Percentiles rank a stretch among this genome's conserved stretches.
Evolutionary conservation across 2,888 invertebrate species (phyloP).

Genomic region (Eledone cirrhosa): DNA sequence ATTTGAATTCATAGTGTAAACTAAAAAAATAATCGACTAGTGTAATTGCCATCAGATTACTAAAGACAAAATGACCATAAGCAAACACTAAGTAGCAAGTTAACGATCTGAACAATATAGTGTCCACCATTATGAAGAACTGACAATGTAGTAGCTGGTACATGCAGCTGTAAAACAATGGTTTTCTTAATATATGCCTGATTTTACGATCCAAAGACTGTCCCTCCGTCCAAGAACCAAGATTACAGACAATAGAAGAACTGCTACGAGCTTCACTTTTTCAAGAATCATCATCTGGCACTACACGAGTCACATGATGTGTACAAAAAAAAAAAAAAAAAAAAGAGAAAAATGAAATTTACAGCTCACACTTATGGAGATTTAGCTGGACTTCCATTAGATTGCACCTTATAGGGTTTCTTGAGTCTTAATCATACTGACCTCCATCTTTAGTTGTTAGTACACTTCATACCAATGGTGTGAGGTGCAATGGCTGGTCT

Average conservation of each 20-base stretch:
- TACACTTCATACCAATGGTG: too few species aligned
- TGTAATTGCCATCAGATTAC: constrained; percentile 13
- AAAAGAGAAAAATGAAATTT: too few species aligned
- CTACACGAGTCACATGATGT: too few species aligned
- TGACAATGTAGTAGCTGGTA: neutral
- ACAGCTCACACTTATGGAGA: too few species aligned
- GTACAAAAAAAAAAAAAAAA: too few species aligned
- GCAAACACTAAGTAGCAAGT: neutral
- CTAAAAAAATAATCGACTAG: too few species aligned
- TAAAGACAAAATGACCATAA: constrained; percentile 4
- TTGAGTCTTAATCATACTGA: too few species aligned
- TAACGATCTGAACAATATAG: neutral
- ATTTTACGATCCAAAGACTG: constrained; percentile 12
- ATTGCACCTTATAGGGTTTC: too few species aligned
- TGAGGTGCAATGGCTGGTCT: too few species aligned
- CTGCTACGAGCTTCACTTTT: neutral
- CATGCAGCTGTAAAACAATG: neutral
- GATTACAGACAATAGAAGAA: neutral
- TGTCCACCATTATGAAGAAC: neutral
- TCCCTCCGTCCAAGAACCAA: neutral
- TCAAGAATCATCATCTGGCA: constrained; percentile 12
- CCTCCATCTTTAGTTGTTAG: too few species aligned
- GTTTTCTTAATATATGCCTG: neutral
- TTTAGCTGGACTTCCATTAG: too few species aligned
- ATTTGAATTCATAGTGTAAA: too few species aligned